A percentile compares a stretch with the other conserved stretches of the same genome.
Conservation (phyloP, 2,888 invertebrate species). For the Aplocera efformata region DNA sequence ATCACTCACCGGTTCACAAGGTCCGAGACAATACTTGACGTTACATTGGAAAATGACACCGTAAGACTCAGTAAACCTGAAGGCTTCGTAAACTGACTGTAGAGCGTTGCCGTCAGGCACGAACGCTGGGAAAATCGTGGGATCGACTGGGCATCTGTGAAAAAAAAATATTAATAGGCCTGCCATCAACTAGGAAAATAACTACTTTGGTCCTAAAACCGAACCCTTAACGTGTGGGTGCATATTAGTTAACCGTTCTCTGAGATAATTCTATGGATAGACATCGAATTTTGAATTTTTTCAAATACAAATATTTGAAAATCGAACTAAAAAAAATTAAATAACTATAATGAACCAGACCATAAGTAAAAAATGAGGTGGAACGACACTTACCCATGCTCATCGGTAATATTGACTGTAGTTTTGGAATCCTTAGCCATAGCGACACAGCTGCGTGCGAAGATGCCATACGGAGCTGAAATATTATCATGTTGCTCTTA, state of each 20-base stretch:
- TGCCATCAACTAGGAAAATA: no score
- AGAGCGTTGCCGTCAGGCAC: slow-evolving; percentile 94
- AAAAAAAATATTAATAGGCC: no score
- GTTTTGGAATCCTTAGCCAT: slow-evolving; percentile 98
- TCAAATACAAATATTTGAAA: no score
- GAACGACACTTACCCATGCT: slow-evolving; percentile 85
- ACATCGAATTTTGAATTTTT: no score
- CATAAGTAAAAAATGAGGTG: background rate
- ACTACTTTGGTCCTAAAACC: no score
- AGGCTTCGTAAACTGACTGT: slow-evolving; percentile 95
- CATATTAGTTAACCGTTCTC: no score
- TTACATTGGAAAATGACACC: slow-evolving; percentile 98
- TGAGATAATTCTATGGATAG: no score
- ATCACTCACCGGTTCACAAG: slow-evolving; percentile 94
- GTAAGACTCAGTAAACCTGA: slow-evolving; percentile 97
- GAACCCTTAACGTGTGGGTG: no score
- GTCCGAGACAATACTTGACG: slow-evolving; percentile 96
- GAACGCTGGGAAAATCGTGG: slow-evolving; percentile 96
- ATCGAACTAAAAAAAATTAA: background rate
- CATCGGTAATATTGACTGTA: slow-evolving; percentile 97
- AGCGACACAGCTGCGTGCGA: slow-evolving; percentile 96
- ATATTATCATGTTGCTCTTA: slow-evolving; percentile 23
- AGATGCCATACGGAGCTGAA: slow-evolving; percentile 96
- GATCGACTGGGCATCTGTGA: slow-evolving; percentile 92
- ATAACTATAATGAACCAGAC: no score